A percentile compares a stretch with the other conserved stretches of the same genome.
phyloP scores from a whole-genome alignment of 2,113 vertebrate species.

The Nycticryphes semicollaris region DNA sequence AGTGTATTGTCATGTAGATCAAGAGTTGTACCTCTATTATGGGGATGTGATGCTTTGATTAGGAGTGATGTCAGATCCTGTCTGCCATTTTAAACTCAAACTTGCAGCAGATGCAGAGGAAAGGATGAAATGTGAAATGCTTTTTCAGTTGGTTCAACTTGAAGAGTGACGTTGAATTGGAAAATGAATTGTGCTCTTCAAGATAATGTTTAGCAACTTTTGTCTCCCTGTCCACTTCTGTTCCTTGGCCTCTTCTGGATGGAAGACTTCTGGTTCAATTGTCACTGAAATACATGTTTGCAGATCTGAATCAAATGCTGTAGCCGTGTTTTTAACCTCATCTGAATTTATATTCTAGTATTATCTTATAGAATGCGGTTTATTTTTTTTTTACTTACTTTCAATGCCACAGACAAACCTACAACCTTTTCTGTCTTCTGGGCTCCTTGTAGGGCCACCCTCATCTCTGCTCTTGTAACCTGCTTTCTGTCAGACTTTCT shows the following conservation, averaged over 20 bases:
- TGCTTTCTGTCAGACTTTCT: not conserved
- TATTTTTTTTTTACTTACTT: not conserved
- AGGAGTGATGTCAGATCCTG: constrained; percentile 15
- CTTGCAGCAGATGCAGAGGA: not conserved
- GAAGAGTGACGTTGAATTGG: not conserved
- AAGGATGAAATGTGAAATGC: not conserved
- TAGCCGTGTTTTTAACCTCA: not conserved
- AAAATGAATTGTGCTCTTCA: constrained; percentile 8
- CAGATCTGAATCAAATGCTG: not conserved
- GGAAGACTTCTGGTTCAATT: not conserved
- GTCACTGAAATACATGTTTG: not conserved
- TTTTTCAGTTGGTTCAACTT: not conserved
- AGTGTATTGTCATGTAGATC: not conserved
- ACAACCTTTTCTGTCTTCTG: not conserved
- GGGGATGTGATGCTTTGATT: constrained; percentile 25
- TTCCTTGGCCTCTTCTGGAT: not conserved
- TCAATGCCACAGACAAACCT: not conserved
- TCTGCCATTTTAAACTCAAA: constrained; percentile 23
- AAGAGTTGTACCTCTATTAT: not conserved
- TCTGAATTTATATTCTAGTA: not conserved
- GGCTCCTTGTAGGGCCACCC: not conserved
- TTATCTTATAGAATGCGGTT: not conserved
- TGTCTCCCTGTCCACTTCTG: not conserved
- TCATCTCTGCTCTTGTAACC: not conserved
- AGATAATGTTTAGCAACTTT: not conserved